phyloP scores from a whole-genome alignment of 2,797 vertebrate species.

The Aphelocoma californica region DNA sequence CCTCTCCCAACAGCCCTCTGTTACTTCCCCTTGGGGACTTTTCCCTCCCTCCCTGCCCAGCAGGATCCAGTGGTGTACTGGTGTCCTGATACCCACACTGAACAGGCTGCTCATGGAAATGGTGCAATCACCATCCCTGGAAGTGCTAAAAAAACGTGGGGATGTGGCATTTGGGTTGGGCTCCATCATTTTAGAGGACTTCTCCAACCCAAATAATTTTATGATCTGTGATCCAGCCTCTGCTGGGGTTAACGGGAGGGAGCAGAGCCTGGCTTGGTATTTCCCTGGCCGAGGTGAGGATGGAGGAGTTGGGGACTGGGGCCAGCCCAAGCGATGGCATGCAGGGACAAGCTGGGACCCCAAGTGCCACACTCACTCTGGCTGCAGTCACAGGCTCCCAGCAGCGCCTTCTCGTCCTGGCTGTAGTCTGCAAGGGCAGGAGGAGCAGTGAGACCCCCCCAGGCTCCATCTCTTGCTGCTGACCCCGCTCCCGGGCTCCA shows the following conservation, averaged over 20 bases:
- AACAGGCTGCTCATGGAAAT: background rate
- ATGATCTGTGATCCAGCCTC: accelerated
- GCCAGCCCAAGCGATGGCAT: accelerated
- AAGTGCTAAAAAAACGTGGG: too few species aligned
- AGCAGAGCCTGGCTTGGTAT: background rate
- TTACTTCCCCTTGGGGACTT: background rate
- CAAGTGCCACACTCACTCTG: slow-evolving; percentile 78
- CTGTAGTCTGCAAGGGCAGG: slow-evolving; percentile 86
- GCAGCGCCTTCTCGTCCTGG: slow-evolving; percentile 92
- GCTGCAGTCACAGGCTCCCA: slow-evolving; percentile 90
- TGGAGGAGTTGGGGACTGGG: background rate
- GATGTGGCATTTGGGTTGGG: background rate
- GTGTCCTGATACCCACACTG: background rate
- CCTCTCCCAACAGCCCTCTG: background rate
- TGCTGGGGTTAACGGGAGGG: background rate
- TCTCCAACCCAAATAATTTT: background rate
- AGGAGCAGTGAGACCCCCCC: background rate
- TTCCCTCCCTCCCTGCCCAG: background rate
- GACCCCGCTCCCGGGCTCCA: background rate
- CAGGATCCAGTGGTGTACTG: background rate
- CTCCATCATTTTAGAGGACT: background rate
- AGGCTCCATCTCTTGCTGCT: background rate
- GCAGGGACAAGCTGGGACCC: accelerated
- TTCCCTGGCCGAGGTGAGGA: background rate
- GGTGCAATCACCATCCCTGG: background rate